Conservation (phyloP, 2,797 vertebrate species). For the Oceanodroma leucorhoa region DNA sequence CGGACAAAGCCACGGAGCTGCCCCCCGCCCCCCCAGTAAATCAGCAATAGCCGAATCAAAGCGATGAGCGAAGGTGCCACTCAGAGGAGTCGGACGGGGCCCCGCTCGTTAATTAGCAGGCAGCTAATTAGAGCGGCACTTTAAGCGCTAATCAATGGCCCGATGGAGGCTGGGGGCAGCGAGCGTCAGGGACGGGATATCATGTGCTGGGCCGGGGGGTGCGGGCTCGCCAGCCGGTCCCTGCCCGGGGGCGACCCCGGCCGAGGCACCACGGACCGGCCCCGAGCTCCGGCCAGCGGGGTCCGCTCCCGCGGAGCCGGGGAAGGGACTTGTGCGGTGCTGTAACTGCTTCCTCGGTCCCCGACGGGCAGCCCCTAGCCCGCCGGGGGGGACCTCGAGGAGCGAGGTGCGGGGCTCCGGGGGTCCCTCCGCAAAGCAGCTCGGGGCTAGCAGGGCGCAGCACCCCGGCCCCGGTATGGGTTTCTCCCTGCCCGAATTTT, state of each 20-base stretch:
- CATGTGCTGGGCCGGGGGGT: constrained; percentile 78
- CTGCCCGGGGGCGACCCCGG: constrained; percentile 57
- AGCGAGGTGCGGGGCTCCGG: neutral
- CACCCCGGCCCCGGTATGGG: neutral
- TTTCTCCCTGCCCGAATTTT: neutral
- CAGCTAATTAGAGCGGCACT: constrained; percentile 86
- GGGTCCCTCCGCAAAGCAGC: neutral
- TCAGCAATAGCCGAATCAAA: constrained; percentile 74
- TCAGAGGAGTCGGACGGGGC: constrained; percentile 75
- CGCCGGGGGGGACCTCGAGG: too few relatives aligned
- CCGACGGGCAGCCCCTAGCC: neutral
- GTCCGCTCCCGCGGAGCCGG: too few relatives aligned
- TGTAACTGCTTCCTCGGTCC: neutral
- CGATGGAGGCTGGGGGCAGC: constrained; percentile 80
- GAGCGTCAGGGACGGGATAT: constrained; percentile 80
- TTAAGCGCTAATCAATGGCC: constrained; percentile 87
- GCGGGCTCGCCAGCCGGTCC: constrained; percentile 35
- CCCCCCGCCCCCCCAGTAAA: neutral
- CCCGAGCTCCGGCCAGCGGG: too few relatives aligned
- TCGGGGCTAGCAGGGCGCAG: neutral
- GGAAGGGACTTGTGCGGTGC: neutral
- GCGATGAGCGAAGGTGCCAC: constrained; percentile 79
- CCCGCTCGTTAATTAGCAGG: constrained; percentile 84
- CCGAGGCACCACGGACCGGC: neutral
- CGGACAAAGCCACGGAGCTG: neutral